Evolutionary conservation across 2,113 vertebrate species (phyloP), one percentile per base, ranked within the genome.

Genomic region (Lethenteron camtschaticum): DNA sequence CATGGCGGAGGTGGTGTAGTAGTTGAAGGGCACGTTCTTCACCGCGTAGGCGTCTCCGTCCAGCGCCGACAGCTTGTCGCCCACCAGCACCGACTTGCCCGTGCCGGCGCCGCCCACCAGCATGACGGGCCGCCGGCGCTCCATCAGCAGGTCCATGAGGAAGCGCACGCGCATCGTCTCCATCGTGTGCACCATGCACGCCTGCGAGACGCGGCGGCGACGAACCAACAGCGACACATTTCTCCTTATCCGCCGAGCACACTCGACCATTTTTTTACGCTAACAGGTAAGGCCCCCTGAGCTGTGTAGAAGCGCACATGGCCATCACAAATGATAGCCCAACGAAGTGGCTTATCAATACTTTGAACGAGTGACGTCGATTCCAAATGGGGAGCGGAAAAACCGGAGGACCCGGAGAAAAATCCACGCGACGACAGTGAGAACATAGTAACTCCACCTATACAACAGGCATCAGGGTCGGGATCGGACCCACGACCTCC

Each of bases 1-100:
- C 89, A 88, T 84, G 7, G 87, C 87, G 2, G 90, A 92, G 0
- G 88, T 92, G 70, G 92, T 96, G 73, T 95, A 96, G 75, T 87
- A 99, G 81, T 99, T 96, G 69, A 95, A 87, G 0, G 87, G 87
- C 3, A 91, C 84, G 3, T 86, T 95, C 77, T 83, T 89, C 72
- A 96, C 81, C 73, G 85, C 55, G 70, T 85, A 88, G 1, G 80
- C 76, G 10, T 91, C 84, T 0, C 73, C 41, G 55, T 90, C 82
- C 69, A 95, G 72, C 0, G 81, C 81, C 69, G 78, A 77, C 68
- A 99, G 81, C 69, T 85, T 89, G 70, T 86, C 79, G 11, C 81
- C 83, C 9, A 96, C 84, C 75, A 96, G 79, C 20, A 89, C 85
- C 0, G 94, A 90, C 74, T 96, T 96, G 60, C 92, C 90, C 0